Evolutionary conservation across 2,113 vertebrate genomes (phyloP).

Genomic region (Dendropsophus ebraccatus): DNA sequence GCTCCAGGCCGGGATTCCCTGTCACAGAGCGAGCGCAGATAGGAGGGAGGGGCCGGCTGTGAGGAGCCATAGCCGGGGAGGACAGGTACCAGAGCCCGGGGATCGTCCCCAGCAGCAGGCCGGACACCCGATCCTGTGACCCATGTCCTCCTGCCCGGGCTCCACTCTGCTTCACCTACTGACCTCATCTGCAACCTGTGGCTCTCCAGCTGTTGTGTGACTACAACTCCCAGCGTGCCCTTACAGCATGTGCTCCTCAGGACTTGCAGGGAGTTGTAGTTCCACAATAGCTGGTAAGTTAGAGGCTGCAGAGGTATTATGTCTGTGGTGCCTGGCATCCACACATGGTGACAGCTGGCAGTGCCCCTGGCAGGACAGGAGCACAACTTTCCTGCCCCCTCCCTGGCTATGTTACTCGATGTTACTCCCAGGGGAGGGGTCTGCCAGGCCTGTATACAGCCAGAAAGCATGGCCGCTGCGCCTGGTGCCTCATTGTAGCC

Average conservation of each 20-base stretch:
- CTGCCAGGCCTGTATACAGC: too few relatives aligned
- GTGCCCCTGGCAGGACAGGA: not conserved
- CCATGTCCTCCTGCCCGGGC: not conserved
- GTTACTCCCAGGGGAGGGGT: too few relatives aligned
- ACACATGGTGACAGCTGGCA: not conserved
- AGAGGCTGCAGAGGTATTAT: too few relatives aligned
- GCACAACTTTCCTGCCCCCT: too few relatives aligned
- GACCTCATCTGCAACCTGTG: not conserved
- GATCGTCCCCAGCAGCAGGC: constrained; percentile 22
- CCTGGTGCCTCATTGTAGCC: too few relatives aligned
- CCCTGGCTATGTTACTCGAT: too few relatives aligned
- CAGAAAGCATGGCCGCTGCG: too few relatives aligned
- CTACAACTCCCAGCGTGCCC: constrained; percentile 8
- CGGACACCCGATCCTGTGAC: not conserved
- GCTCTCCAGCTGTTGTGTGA: not conserved
- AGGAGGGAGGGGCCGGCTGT: not conserved
- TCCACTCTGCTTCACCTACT: not conserved
- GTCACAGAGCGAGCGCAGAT: not conserved
- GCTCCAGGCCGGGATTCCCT: not conserved
- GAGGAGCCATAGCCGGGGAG: not conserved
- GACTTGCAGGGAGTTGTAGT: not conserved
- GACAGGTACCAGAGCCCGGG: not conserved
- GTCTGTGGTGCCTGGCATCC: too few relatives aligned
- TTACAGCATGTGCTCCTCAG: not conserved
- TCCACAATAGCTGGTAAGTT: not conserved